Conservation (phyloP, 2,888 invertebrate species). For the Physocephala rufipes region DNA sequence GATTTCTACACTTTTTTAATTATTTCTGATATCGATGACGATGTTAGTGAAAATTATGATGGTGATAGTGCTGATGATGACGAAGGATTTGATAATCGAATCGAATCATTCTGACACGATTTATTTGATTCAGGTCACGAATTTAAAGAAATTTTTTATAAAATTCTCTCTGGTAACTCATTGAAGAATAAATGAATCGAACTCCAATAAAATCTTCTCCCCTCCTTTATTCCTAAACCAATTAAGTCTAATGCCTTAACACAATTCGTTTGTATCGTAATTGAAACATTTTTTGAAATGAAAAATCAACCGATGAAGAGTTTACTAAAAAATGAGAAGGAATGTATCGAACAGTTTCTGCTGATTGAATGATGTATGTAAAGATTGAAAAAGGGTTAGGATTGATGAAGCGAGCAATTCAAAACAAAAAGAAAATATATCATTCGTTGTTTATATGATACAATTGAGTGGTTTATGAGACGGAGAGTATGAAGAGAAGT, state of each 20-base stretch:
- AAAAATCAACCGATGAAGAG: background rate
- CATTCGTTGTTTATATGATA: background rate
- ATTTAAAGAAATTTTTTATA: background rate
- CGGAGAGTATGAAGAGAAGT: background rate
- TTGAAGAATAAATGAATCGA: background rate
- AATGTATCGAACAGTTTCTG: background rate
- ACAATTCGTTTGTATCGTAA: background rate
- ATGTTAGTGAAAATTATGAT: no score
- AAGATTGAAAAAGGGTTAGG: background rate
- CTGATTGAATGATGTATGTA: slow-evolving; percentile 21
- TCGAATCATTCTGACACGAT: no score
- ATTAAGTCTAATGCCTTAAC: background rate
- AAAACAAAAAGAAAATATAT: background rate
- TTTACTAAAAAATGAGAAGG: background rate
- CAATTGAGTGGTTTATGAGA: background rate
- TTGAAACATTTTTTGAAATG: background rate
- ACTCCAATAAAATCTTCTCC: no score
- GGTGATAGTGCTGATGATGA: no score
- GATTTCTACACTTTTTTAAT: no score
- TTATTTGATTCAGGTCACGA: background rate
- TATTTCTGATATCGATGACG: no score
- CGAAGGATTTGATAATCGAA: no score
- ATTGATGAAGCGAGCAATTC: slow-evolving; percentile 3
- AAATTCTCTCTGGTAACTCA: background rate
- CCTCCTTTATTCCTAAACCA: no score